These are phyloP conservation scores for Mycteria americana DNA, from an alignment of 2,797 vertebrate genomes.

Conservation along the genomic window DNA sequence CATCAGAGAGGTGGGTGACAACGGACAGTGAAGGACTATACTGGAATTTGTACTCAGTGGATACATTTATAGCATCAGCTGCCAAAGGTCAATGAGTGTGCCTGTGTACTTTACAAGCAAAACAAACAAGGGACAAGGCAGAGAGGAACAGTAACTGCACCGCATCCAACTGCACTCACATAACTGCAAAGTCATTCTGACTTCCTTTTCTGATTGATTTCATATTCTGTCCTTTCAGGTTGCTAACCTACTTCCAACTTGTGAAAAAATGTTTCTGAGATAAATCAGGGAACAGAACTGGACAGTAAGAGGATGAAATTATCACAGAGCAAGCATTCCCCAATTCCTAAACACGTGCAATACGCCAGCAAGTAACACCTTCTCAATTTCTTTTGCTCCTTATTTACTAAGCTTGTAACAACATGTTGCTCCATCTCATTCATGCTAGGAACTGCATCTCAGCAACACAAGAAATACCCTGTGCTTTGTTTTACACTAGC, in stretches of 20 bases:
- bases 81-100: background rate
- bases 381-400: background rate
- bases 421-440: background rate
- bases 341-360: background rate
- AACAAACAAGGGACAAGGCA: background rate
- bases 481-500: background rate
- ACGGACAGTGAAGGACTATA: background rate
- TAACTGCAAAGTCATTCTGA: background rate
- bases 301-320: background rate
- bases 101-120: background rate
- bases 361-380: background rate
- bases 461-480: background rate
- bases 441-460: background rate
- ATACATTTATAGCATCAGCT: background rate
- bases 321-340: background rate
- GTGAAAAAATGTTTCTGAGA: background rate
- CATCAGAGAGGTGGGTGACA: background rate
- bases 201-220: background rate
- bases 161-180: background rate
- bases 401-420: background rate
- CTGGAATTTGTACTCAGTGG: background rate
- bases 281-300: background rate
- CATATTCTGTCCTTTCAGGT: background rate
- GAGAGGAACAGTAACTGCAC: background rate
- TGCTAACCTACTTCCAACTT: background rate